Evolutionary conservation across 1,140 invertebrate genomes (phyloP), one percentile per base, ranked within the genome.

Genomic region (Zaprionus africanus): DNA sequence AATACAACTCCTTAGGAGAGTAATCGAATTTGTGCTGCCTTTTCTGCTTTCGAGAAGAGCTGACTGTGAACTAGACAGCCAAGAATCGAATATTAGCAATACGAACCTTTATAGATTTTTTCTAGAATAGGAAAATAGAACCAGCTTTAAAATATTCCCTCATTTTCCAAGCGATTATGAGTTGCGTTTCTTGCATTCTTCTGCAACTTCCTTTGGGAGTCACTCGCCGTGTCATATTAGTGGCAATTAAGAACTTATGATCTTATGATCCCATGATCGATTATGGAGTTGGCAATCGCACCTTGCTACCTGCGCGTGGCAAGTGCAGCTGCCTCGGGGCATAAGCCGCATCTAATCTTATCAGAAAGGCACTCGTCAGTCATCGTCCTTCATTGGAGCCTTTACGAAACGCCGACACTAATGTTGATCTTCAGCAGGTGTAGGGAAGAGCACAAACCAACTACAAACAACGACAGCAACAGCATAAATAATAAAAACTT

Each of bases 341-440:
- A 51, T 46, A 41, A 63, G 56, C 78, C 70, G 74, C 76, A 64
- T 72, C 74, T 87, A 88, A 88, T 88, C 84, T 88, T 76, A 87
- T 88, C 84, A 83, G 75, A 68, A 46, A 72, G 78, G 60, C 72
- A 78, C 74, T 76, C 67, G 73, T 80, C 77, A 83, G 76, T 46
- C 71, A 74, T 62, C 19, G 46, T 26, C n/a, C 34, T 19, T 62
- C 51, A 19, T 19, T 69, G 75, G 72, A 70, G 72, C 68, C 60
- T 81, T 80, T 77, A 54, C 51, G 12, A 46, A 54, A 74, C 59
- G 73, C 57, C 74, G 68, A 68, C 51, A 24, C 51, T 24, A 38
- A 51, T 49, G 43, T 31, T 49, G 46, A 54, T 19, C 26, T 53
- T 46, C 58, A 46, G 80, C 84, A 87, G 84, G 84, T 87, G 83